Conservation (phyloP, 2,888 invertebrate genomes). For the Itoplectis maculator region DNA sequence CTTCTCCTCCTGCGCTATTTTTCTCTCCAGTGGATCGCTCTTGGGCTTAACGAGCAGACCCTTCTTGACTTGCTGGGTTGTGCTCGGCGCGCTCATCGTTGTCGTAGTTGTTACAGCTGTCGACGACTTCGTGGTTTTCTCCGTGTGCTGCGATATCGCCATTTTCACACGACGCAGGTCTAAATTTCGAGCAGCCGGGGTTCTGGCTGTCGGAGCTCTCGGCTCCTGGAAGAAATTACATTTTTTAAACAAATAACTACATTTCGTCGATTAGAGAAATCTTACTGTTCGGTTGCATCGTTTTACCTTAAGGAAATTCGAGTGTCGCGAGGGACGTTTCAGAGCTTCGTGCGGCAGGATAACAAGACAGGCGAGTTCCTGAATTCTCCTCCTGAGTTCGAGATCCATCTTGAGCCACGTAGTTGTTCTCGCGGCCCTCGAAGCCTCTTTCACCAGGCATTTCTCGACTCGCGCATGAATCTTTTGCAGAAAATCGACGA, state of each 20-base stretch:
- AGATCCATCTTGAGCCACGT: constrained; percentile 89
- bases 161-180: constrained; percentile 84
- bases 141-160: constrained; percentile 83
- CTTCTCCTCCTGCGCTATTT: constrained; percentile 79
- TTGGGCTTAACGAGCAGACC: constrained; percentile 79
- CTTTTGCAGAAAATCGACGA: constrained; percentile 87
- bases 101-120: constrained; percentile 67
- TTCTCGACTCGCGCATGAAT: constrained; percentile 89
- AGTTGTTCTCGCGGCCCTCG: constrained; percentile 87
- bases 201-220: constrained; percentile 76
- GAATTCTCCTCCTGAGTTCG: constrained; percentile 87
- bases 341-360: constrained; percentile 84
- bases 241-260: not conserved
- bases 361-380: constrained; percentile 87
- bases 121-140: constrained; percentile 77
- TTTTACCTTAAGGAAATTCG: constrained; percentile 80
- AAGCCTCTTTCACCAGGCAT: constrained; percentile 90
- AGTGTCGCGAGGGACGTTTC: constrained; percentile 80
- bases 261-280: not conserved
- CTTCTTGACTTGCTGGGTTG: constrained; percentile 72
- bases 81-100: constrained; percentile 65
- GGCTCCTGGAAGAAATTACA: constrained; percentile 73
- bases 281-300: not conserved
- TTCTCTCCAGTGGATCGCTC: constrained; percentile 82
- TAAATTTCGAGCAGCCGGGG: constrained; percentile 78